phyloP scores from a whole-genome alignment of 2,113 vertebrate species.

The Ranitomeya imitator region DNA sequence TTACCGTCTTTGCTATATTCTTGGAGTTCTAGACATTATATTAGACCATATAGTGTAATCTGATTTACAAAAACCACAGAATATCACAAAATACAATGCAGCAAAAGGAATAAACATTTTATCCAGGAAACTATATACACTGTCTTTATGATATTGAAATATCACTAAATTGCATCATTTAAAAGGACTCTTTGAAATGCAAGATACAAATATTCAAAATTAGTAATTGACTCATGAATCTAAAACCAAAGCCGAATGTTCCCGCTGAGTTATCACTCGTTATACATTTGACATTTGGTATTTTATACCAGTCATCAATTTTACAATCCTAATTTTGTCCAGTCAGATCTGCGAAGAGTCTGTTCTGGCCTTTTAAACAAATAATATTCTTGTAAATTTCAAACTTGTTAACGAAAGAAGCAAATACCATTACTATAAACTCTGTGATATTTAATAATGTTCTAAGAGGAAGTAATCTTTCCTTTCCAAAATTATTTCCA shows the following conservation, averaged over 20 bases:
- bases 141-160: neutral
- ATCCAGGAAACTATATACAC: neutral
- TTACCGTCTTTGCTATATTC: neutral
- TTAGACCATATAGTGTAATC: neutral
- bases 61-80: neutral
- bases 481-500: neutral
- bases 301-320: neutral
- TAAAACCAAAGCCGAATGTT: neutral
- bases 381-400: neutral
- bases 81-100: neutral
- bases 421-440: neutral
- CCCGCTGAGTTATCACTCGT: neutral
- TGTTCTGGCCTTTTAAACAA: constrained; percentile 6
- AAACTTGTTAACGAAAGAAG: neutral
- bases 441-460: neutral
- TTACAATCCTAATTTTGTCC: neutral
- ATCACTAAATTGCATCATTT: neutral
- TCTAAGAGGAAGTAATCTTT: neutral
- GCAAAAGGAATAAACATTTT: neutral
- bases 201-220: neutral
- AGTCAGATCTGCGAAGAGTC: neutral
- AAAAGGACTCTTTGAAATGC: neutral
- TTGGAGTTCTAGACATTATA: neutral
- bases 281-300: constrained; percentile 5
- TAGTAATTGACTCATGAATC: neutral